phyloP scores from a whole-genome alignment of 2,888 invertebrate genomes.

The Pedicia rivosa region DNA sequence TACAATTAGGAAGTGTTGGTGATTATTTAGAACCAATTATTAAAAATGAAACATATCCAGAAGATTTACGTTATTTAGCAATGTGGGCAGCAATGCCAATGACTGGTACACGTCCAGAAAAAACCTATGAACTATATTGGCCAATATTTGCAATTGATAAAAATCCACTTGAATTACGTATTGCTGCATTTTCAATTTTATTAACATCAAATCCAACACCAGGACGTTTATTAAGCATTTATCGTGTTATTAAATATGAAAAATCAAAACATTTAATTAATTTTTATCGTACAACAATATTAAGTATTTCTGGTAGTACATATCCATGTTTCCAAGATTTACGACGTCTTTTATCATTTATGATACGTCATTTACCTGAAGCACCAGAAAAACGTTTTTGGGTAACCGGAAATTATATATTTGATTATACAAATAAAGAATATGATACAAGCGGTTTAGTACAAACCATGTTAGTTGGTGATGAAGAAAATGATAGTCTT shows the following conservation, averaged over 20 bases:
- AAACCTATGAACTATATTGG: conserved; percentile 45
- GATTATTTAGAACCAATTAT: conserved; percentile 37
- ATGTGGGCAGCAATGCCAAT: conserved; percentile 42
- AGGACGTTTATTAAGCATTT: conserved; percentile 48
- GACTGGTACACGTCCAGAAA: conserved; percentile 33
- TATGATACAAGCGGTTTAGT: conserved; percentile 41
- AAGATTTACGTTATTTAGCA: conserved; percentile 43
- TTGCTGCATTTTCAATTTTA: conserved; percentile 46
- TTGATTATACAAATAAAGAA: conserved; percentile 48
- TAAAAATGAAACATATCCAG: conserved; percentile 22
- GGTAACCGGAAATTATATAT: conserved; percentile 55
- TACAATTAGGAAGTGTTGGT: conserved; percentile 38
- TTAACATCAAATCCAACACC: conserved; percentile 46
- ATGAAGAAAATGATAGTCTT: conserved; percentile 46
- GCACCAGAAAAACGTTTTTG: conserved; percentile 40
- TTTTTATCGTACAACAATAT: conserved; percentile 54
- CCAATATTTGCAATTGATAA: conserved; percentile 50
- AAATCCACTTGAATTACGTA: conserved; percentile 48
- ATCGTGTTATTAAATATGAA: conserved; percentile 47
- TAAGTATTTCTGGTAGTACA: conserved; percentile 46
- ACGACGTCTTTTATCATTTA: conserved; percentile 45
- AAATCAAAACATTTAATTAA: conserved; percentile 46
- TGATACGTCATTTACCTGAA: conserved; percentile 42
- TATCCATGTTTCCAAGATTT: conserved; percentile 49
- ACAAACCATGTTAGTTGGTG: conserved; percentile 46